Percentiles rank a stretch among this genome's conserved stretches.
Evolutionary conservation across 2,888 invertebrate genomes (phyloP).

Genomic region (Laothoe populi): DNA sequence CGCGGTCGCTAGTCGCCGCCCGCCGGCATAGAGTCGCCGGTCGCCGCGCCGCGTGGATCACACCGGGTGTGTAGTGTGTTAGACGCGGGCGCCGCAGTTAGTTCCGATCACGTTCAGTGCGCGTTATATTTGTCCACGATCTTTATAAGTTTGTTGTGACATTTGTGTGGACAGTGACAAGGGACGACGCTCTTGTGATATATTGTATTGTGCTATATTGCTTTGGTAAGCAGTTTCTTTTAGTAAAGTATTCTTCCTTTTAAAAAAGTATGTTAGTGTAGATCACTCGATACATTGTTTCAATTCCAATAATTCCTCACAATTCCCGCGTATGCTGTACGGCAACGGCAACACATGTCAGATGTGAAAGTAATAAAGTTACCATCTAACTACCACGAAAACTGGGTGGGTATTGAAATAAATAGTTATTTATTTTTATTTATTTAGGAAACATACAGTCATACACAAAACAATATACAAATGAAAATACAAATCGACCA

Average conservation of each 20-base stretch:
- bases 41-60: background rate
- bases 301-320: no score
- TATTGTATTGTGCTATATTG: background rate
- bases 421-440: no score
- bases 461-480: no score
- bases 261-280: background rate
- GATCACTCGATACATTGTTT: no score
- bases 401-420: no score
- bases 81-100: background rate
- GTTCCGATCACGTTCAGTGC: constrained; percentile 1
- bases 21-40: background rate
- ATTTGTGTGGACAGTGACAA: constrained; percentile 1
- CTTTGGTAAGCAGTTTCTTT: background rate
- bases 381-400: no score
- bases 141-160: constrained; percentile 11
- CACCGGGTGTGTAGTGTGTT: background rate
- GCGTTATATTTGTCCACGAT: constrained; percentile 14
- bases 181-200: constrained; percentile 2
- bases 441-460: no score
- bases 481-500: no score
- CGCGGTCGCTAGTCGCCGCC: background rate
- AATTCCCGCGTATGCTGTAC: no score
- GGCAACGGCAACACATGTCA: background rate
- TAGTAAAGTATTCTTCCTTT: background rate
- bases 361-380: background rate